Evolutionary conservation across 2,888 invertebrate genomes (phyloP).

Genomic region (Maniola hyperantus): DNA sequence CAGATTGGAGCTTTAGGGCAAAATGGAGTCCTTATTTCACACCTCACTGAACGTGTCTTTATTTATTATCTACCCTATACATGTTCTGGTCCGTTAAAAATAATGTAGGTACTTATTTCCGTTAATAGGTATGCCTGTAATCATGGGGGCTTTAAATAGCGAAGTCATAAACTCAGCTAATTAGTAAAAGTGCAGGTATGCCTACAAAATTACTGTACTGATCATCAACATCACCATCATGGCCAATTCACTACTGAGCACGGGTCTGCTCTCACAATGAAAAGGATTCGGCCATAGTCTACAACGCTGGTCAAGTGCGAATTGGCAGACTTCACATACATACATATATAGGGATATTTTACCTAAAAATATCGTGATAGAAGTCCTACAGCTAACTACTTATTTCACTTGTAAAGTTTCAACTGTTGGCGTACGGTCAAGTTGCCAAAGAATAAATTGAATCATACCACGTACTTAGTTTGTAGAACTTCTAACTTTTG

Average conservation of each 20-base stretch:
- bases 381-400: background rate
- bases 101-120: background rate
- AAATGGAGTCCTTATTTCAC: slow-evolving; percentile 5
- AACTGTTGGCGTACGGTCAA: background rate
- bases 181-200: too few relatives aligned
- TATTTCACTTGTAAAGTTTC: background rate
- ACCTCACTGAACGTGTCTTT: background rate
- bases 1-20: background rate
- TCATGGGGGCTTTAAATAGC: too few relatives aligned
- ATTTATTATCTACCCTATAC: slow-evolving; percentile 6
- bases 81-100: background rate
- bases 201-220: too few relatives aligned
- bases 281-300: too few relatives aligned
- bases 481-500: background rate
- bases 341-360: too few relatives aligned
- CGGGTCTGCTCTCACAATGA: too few relatives aligned
- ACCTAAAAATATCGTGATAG: background rate
- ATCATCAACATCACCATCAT: too few relatives aligned
- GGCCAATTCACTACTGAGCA: too few relatives aligned
- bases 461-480: too few relatives aligned
- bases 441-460: background rate
- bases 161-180: too few relatives aligned
- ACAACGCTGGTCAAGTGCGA: too few relatives aligned
- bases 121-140: background rate
- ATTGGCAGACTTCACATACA: too few relatives aligned